Evolutionary conservation across 2,888 invertebrate species (phyloP).

Genomic region (Gastrophysa polygoni): DNA sequence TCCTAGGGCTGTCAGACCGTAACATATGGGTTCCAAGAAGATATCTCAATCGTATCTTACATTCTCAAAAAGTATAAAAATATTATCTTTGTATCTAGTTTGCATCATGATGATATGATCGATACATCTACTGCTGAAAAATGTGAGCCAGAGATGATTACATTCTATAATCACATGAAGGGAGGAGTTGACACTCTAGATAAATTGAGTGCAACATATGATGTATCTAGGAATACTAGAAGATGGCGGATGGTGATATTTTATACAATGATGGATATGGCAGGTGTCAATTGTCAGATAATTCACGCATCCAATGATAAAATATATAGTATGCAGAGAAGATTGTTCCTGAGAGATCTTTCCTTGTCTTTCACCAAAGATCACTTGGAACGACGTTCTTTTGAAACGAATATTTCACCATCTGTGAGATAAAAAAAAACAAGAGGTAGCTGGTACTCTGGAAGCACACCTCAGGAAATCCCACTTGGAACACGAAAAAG

Average conservation of each 20-base stretch:
- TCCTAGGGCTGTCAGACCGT: no score
- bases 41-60: conserved; percentile 13
- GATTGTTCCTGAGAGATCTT: conserved; percentile 2
- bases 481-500: background rate
- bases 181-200: background rate
- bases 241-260: background rate
- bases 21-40: conserved; percentile 31
- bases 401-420: background rate
- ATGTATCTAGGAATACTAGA: background rate
- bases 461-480: background rate
- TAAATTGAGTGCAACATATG: conserved; percentile 2
- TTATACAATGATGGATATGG: conserved; percentile 6
- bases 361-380: background rate
- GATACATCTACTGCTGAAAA: background rate
- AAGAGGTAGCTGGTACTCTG: conserved; percentile 1
- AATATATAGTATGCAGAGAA: background rate
- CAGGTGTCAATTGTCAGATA: background rate
- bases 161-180: background rate
- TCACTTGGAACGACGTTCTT: conserved; percentile 1
- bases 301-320: conserved; percentile 1
- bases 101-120: background rate
- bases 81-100: background rate
- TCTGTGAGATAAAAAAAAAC: background rate
- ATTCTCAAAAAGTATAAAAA: conserved; percentile 13
- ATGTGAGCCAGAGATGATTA: background rate